Evolutionary conservation across 2,888 invertebrate species (phyloP), one percentile per base, ranked within the genome.

Genomic region (Piscicola geometra): DNA sequence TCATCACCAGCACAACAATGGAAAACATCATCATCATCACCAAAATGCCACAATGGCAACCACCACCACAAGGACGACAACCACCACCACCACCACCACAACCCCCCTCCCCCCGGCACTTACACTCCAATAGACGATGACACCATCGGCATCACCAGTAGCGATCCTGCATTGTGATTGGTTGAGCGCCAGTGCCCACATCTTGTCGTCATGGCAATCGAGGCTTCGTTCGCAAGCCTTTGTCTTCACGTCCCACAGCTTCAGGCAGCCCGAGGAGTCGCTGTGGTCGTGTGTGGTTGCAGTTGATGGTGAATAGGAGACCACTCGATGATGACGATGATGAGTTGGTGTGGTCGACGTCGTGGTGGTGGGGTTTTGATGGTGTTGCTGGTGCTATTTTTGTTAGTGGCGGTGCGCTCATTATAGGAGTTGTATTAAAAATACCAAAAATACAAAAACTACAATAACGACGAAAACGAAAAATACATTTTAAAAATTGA

Each of bases 161-260:
- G 92, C 89, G 72, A 94, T 86, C 66, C 87, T 84, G 15, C 88
- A 88, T 84, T 92, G 93, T 81, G 89, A 88, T 78, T 86, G 87
- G 64, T 88, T 89, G 0, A 92, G 87, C 79, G 76, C 80, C 75
- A 86, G 76, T 0, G 84, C 82, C 87, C 86, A 86, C 33, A 86
- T 90, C 83, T 93, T 91, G 75, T 91, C 92, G 15, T 85, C 90
- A 84, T 99, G 98, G 80, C 91, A 90, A 81, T 96, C 95, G 77
- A 94, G 87, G 5, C 95, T 93, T 81, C 90, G 88, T 78, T 90
- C 87, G 84, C 93, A 94, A 82, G 93, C 93, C 52, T 92, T 93
- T 3, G 90, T 90, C 87, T 94, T 94, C 28, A 98, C 89, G 81
- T 90, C 92, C 94, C 97, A 98, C 28, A 98, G 85, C 87, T 97